Base-by-base conservation (phyloP, 1,140 invertebrate genomes). In the Sitophilus oryzae region DNA sequence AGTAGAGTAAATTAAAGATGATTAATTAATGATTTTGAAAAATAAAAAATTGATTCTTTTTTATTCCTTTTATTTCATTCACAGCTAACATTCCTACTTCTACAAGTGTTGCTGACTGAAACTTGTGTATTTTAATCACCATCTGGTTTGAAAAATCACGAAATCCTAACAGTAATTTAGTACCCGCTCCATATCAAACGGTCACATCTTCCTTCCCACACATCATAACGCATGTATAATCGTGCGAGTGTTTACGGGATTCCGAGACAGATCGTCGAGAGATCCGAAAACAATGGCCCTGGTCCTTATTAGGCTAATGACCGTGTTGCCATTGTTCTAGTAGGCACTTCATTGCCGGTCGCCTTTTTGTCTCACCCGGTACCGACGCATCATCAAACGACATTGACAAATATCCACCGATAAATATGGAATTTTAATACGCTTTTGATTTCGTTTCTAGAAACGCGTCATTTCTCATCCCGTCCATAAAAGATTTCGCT, bases 251-350 rank as follows among this genome's bases (percentile, higher is more conserved):
- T 53, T 53, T 53, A 52, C 49, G 42, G 20, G 22, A 42, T 52
- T 52, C 42, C 37, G 42, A 38, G 37, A 25, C n/a, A 18, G 16
- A 16, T n/a, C n/a, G n/a, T n/a, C n/a, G n/a, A 20, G 18, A 22
- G 37, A 42, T 25, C 43, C 51, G 38, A 53, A 53, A 53, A 34
- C 23, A 53, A 36, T 34, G 51, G 43, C n/a, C 34, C 18, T 11
- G 16, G 36, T 38, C 30, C 43, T 55, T 47, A 55, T 46, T 55
- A 55, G 44, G 36, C 52, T 55, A 55, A 55, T 48, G 44, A 55
- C 52, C 44, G 52, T 55, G 43, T 47, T 47, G n/a, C 50, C 40
- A 52, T 52, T 52, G 50, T 52, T 25, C 42, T 52, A 25, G 34
- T 16, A 23, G 50, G 44, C 44, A 37, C 21, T 41, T 44, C 49